Evolutionary conservation across 2,888 invertebrate genomes (phyloP).

Genomic region (Agonopterix heracliana): DNA sequence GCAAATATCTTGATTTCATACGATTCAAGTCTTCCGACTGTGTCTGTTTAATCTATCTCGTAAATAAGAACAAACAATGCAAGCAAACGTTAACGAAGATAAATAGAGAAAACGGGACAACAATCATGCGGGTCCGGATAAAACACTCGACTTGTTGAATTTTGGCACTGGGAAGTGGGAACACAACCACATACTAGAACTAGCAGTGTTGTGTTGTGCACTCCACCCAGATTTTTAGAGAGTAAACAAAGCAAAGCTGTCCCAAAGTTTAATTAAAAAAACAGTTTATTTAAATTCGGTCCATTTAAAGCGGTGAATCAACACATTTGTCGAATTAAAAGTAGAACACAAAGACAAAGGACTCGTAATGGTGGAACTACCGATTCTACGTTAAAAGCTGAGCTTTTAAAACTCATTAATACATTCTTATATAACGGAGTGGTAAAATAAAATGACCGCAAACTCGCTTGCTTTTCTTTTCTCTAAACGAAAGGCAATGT

Average conservation of each 20-base stretch:
- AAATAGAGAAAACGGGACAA: conserved; percentile 18
- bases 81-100: conserved; percentile 16
- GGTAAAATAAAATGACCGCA: conserved; percentile 27
- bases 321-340: background rate
- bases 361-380: conserved; percentile 3
- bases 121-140: conserved; percentile 27
- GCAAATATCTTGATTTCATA: no score
- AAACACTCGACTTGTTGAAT: conserved; percentile 22
- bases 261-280: conserved; percentile 5
- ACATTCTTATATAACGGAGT: conserved; percentile 34
- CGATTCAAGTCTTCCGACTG: no score
- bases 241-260: background rate
- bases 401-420: conserved; percentile 30
- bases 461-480: conserved; percentile 39
- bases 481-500: conserved; percentile 25
- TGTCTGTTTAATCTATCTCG: background rate
- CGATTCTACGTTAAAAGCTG: conserved; percentile 21
- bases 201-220: background rate
- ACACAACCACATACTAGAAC: background rate
- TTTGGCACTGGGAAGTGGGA: conserved; percentile 9
- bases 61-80: conserved; percentile 12
- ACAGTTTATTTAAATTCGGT: conserved; percentile 4
- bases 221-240: background rate
- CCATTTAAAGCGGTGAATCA: background rate
- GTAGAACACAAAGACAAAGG: background rate